Evolutionary conservation across 2,888 invertebrate species (phyloP), one percentile per base, ranked within the genome.

Genomic region (Amphipyra tragopoginis): DNA sequence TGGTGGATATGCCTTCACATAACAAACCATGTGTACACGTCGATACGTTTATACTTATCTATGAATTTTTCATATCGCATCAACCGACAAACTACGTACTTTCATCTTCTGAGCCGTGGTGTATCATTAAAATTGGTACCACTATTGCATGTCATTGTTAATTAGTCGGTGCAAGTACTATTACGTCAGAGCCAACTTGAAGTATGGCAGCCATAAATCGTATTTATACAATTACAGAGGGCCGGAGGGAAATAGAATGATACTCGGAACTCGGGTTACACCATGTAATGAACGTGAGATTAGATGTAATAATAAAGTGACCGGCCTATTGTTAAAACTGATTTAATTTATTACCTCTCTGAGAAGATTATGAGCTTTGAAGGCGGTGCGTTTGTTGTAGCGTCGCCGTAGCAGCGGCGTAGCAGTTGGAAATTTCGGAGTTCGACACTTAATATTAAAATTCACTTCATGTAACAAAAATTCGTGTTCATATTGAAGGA

Each of bases 131-230:
- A 58, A 56, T 57, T 40, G 47, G 66, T 63, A 69, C 54, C 48
- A 68, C 51, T 53, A 61, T 64, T 64, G 54, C 76, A 66, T 70
- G 57, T 75, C 62, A 62, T 47, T 66, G 42, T 59, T 75, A 73
- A 75, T 79, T 71, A 74, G 57, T 65, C 29, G 26, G 48, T 45
- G 54, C 49, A 40, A 51, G 54, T 53, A 60, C 42, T 45, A 66
- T 81, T 66, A 62, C 60, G 47, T 78, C 60, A 69, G 56, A 64
- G 39, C 10, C 50, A 39, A 15, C 45, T 77, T 63, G 54, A 73
- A 49, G 42, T 55, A 68, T 72, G 43, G 48, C 13, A 21, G 14
- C 36, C 62, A 75, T 76, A 78, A 72, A 65, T 77, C 49, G 52
- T 71, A 45, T 66, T 75, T 56, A 58, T 58, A 65, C 42, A 66